Evolutionary conservation across 2,888 invertebrate genomes (phyloP).

Genomic region (Rapana venosa): DNA sequence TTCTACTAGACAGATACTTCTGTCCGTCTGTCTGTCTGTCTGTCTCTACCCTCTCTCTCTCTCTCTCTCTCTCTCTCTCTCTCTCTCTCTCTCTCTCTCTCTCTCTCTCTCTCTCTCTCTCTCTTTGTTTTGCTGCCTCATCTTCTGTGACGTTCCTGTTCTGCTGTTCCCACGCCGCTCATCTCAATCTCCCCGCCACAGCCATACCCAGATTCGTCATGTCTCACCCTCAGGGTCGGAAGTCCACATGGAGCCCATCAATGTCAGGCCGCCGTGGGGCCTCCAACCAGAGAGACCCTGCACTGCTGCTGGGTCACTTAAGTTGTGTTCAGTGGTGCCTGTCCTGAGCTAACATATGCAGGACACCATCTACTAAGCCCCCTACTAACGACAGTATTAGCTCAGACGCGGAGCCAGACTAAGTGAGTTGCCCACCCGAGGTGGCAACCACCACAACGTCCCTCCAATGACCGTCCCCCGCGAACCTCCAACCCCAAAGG

Average conservation of each 20-base stretch:
- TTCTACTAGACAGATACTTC: too few relatives aligned
- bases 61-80: constrained; percentile 3
- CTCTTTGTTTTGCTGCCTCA: neutral
- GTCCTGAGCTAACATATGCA: too few relatives aligned
- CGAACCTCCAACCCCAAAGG: too few relatives aligned
- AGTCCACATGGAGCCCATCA: neutral
- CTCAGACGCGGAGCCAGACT: too few relatives aligned
- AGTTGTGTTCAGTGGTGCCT: neutral
- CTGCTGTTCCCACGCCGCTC: neutral
- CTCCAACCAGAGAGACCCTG: too few relatives aligned
- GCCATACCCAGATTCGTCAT: neutral
- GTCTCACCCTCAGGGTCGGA: neutral
- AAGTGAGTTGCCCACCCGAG: too few relatives aligned
- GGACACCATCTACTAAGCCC: too few relatives aligned
- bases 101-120: neutral
- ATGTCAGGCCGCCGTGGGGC: neutral
- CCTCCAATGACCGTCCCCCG: too few relatives aligned
- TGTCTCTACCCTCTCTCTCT: neutral
- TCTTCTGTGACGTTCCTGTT: neutral
- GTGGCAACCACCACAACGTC: too few relatives aligned
- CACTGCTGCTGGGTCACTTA: neutral
- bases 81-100: constrained; percentile 25
- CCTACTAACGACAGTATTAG: too few relatives aligned
- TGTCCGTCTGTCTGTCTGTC: constrained; percentile 16
- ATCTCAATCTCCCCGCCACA: neutral